Evolutionary conservation across 2,888 invertebrate genomes (phyloP).

Genomic region (Blera fallax): DNA sequence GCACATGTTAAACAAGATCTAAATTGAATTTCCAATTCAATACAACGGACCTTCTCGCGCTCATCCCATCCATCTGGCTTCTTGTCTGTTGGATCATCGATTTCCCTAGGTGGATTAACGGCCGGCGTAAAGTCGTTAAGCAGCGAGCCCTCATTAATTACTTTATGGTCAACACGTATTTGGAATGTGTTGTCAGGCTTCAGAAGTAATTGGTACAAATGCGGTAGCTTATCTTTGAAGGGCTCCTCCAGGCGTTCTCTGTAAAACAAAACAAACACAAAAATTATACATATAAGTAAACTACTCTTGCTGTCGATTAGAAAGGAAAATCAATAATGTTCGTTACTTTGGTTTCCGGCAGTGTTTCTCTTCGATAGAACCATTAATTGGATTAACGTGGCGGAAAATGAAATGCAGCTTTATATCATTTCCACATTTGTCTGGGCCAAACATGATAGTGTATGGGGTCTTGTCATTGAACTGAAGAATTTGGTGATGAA

Average conservation of each 20-base stretch:
- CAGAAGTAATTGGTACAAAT: slow-evolving; percentile 91
- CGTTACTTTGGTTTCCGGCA: slow-evolving; percentile 92
- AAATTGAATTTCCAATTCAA: neutral
- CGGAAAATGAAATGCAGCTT: slow-evolving; percentile 97
- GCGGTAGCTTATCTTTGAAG: slow-evolving; percentile 96
- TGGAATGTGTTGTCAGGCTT: slow-evolving; percentile 91
- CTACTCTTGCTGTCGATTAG: slow-evolving; percentile 27
- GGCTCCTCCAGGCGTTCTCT: slow-evolving; percentile 91
- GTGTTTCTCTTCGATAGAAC: slow-evolving; percentile 95
- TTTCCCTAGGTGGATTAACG: slow-evolving; percentile 96
- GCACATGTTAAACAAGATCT: neutral
- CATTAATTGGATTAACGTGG: slow-evolving; percentile 96
- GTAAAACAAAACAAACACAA: slow-evolving; percentile 57
- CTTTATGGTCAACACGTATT: slow-evolving; percentile 91
- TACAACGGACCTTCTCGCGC: slow-evolving; percentile 86
- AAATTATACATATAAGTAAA: slow-evolving; percentile 63
- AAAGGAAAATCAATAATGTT: slow-evolving; percentile 26
- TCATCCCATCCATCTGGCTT: slow-evolving; percentile 98
- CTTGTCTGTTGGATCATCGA: slow-evolving; percentile 93
- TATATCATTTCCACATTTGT: slow-evolving; percentile 98
- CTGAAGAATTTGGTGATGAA: slow-evolving; percentile 73
- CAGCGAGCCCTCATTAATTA: slow-evolving; percentile 92
- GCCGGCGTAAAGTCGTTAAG: slow-evolving; percentile 95
- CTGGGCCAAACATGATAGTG: slow-evolving; percentile 99
- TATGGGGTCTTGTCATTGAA: slow-evolving; percentile 98